Evolutionary conservation across 2,888 invertebrate species (phyloP).

Genomic region (Acrobasis repandana): DNA sequence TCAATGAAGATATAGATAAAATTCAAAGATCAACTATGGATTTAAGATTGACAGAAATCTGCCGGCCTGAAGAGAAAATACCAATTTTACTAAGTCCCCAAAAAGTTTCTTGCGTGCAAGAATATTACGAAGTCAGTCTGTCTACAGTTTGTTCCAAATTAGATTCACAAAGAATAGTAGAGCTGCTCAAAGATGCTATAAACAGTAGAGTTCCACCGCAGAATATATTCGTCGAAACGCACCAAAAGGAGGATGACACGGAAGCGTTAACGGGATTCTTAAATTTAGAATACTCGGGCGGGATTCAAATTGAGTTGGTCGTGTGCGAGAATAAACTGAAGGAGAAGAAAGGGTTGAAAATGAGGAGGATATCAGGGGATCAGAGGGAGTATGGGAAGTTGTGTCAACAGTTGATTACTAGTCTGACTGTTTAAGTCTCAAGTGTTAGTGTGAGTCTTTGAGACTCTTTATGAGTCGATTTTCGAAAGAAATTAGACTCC

Average conservation of each 20-base stretch:
- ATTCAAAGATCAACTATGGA: slow-evolving; percentile 75
- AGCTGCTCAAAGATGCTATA: slow-evolving; percentile 90
- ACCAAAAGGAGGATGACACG: slow-evolving; percentile 48
- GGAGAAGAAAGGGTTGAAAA: slow-evolving; percentile 91
- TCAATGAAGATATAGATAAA: slow-evolving; percentile 64
- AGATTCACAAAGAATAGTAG: slow-evolving; percentile 90
- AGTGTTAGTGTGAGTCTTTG: background rate
- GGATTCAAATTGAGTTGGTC: slow-evolving; percentile 92
- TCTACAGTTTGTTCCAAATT: slow-evolving; percentile 91
- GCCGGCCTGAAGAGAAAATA: slow-evolving; percentile 62
- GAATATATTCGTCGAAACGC: slow-evolving; percentile 75
- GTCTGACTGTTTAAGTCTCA: slow-evolving; percentile 86
- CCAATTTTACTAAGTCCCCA: slow-evolving; percentile 71
- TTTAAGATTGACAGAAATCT: slow-evolving; percentile 65
- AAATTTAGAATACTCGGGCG: slow-evolving; percentile 90
- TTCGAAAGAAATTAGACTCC: too few species aligned
- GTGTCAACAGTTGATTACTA: slow-evolving; percentile 93
- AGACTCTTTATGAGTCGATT: too few species aligned
- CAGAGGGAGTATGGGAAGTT: slow-evolving; percentile 93
- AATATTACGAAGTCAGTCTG: slow-evolving; percentile 88
- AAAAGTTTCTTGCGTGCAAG: slow-evolving; percentile 66
- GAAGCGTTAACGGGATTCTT: slow-evolving; percentile 78
- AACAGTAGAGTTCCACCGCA: slow-evolving; percentile 89
- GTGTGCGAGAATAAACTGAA: slow-evolving; percentile 88
- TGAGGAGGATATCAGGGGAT: slow-evolving; percentile 94